Conservation (phyloP, 2,797 vertebrate species). For the Poeciliopsis infans region DNA sequence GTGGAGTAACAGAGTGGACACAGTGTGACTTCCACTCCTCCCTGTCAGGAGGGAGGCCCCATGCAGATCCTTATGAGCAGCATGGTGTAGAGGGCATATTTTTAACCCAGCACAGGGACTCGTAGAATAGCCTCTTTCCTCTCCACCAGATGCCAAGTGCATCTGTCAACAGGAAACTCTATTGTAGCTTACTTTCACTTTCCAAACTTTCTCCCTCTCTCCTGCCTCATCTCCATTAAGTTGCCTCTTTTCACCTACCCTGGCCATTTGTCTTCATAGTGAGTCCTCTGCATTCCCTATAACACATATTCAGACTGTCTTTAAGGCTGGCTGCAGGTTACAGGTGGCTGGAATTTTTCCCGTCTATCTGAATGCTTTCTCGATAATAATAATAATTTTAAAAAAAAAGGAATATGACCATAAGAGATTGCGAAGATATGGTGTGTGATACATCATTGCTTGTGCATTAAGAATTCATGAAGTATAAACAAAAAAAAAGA, state of each 20-base stretch:
- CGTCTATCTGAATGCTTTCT: slow-evolving; percentile 49
- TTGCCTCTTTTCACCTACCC: slow-evolving; percentile 23
- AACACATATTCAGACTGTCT: slow-evolving; percentile 52
- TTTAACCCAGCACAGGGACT: slow-evolving; percentile 93
- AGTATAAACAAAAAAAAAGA: slow-evolving; percentile 61
- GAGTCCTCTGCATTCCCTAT: slow-evolving; percentile 55
- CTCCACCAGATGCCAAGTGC: slow-evolving; percentile 92
- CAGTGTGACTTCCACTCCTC: slow-evolving; percentile 71
- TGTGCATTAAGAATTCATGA: slow-evolving; percentile 79
- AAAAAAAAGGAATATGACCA: slow-evolving; percentile 65
- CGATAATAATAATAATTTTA: slow-evolving; percentile 45
- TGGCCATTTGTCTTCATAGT: slow-evolving; percentile 54
- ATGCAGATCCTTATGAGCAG: slow-evolving; percentile 89
- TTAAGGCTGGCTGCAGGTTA: slow-evolving; percentile 66
- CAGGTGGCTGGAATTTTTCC: slow-evolving; percentile 58
- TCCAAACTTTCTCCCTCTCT: slow-evolving; percentile 31
- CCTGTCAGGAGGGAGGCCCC: slow-evolving; percentile 80
- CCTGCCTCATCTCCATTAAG: slow-evolving; percentile 26
- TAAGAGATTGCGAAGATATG: slow-evolving; percentile 73
- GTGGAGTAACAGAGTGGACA: slow-evolving; percentile 81
- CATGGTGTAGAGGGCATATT: slow-evolving; percentile 89
- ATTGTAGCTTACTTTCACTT: slow-evolving; percentile 72
- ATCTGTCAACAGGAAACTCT: slow-evolving; percentile 87
- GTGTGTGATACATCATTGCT: slow-evolving; percentile 72
- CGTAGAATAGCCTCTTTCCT: slow-evolving; percentile 86